Evolutionary conservation across 2,888 invertebrate species (phyloP).

Genomic region (Salpingus planirostris): DNA sequence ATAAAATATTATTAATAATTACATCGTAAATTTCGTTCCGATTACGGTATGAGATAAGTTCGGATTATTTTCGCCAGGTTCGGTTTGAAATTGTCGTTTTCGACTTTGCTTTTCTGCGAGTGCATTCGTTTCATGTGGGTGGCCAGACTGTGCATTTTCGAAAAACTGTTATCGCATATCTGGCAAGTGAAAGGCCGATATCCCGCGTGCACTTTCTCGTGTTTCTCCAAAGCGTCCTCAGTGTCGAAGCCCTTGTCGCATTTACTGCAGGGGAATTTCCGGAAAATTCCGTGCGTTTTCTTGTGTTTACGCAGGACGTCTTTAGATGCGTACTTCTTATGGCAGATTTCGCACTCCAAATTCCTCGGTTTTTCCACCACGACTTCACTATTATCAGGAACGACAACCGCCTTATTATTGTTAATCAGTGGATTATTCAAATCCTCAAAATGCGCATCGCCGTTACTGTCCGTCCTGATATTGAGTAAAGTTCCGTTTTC

Average conservation of each 20-base stretch:
- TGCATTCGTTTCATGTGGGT: conserved; percentile 53
- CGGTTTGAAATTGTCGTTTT: no score
- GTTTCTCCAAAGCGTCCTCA: conserved; percentile 50
- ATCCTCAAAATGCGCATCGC: neutral
- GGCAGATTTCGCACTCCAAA: conserved; percentile 33
- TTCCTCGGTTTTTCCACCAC: conserved; percentile 13
- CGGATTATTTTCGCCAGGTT: no score
- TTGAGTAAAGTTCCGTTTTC: conserved; percentile 20
- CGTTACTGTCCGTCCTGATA: conserved; percentile 9
- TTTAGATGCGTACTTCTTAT: conserved; percentile 32
- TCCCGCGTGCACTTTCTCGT: conserved; percentile 50
- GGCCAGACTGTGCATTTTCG: conserved; percentile 51
- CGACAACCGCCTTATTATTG: neutral
- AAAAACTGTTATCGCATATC: conserved; percentile 51
- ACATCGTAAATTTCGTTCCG: no score
- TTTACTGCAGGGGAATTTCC: conserved; percentile 47
- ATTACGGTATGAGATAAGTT: no score
- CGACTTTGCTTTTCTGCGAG: no score
- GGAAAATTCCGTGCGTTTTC: conserved; percentile 49
- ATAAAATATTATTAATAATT: no score
- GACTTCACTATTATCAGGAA: neutral
- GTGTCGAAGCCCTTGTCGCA: conserved; percentile 54
- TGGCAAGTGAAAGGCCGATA: conserved; percentile 49
- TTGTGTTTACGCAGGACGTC: conserved; percentile 34
- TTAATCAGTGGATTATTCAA: no score